phyloP scores from a whole-genome alignment of 2,888 invertebrate genomes.

The Oxycera nigricornis region DNA sequence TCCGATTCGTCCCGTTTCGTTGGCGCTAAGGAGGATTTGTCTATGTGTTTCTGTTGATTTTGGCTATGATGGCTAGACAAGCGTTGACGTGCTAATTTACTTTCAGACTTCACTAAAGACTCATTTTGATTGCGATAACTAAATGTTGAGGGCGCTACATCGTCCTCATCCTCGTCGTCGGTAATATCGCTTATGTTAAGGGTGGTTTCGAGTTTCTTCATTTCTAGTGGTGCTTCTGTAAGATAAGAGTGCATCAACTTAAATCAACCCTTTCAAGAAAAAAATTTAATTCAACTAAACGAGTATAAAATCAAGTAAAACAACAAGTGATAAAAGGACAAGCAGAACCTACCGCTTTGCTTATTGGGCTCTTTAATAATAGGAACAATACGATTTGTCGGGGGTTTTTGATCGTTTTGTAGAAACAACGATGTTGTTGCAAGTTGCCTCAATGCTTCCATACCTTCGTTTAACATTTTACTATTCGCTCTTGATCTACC shows the following conservation, averaged over 20 bases:
- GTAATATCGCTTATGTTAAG: slow-evolving; percentile 57
- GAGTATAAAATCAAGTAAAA: neutral
- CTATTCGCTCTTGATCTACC: slow-evolving; percentile 58
- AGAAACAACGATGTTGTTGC: slow-evolving; percentile 63
- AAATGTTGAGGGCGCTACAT: slow-evolving; percentile 39
- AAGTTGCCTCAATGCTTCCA: slow-evolving; percentile 62
- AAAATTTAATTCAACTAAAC: too few relatives aligned
- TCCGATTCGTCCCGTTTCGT: slow-evolving; percentile 49
- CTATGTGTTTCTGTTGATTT: slow-evolving; percentile 5
- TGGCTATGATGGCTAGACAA: slow-evolving; percentile 55
- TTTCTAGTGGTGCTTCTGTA: slow-evolving; percentile 55
- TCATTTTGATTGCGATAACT: slow-evolving; percentile 43
- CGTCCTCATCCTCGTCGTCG: slow-evolving; percentile 55
- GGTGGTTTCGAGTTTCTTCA: slow-evolving; percentile 58
- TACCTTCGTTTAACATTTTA: slow-evolving; percentile 62
- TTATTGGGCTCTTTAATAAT: slow-evolving; percentile 61
- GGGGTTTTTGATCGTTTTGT: slow-evolving; percentile 61
- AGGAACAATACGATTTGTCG: slow-evolving; percentile 58
- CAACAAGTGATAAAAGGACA: neutral
- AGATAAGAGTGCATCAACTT: too few relatives aligned
- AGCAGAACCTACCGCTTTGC: slow-evolving; percentile 50
- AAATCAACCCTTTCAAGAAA: neutral
- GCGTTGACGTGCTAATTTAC: slow-evolving; percentile 58
- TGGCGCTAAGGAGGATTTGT: neutral
- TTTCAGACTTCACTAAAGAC: slow-evolving; percentile 49